phyloP scores from a whole-genome alignment of 2,113 vertebrate species.

The Actenoides lindsayi region DNA sequence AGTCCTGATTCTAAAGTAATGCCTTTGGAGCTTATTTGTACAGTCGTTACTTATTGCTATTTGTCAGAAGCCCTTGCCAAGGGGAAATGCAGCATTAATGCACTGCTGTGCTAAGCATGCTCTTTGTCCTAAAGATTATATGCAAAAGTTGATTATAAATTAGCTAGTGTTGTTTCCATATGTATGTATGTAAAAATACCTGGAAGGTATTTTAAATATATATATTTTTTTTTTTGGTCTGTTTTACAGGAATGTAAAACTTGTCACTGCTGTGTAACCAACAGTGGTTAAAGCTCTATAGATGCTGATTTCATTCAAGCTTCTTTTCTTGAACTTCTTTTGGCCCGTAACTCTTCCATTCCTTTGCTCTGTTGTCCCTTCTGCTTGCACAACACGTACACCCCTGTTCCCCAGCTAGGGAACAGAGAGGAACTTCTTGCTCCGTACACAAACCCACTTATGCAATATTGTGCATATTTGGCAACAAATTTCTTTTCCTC shows the following conservation, averaged over 20 bases:
- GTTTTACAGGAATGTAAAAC: neutral
- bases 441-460: neutral
- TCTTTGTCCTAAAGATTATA: neutral
- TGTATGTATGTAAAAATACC: neutral
- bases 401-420: neutral
- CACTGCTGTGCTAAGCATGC: fast-evolving
- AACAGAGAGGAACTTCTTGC: neutral
- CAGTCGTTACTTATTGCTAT: neutral
- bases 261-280: neutral
- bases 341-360: neutral
- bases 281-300: neutral
- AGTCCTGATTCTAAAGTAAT: neutral
- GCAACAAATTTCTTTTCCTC: neutral
- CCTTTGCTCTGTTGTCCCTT: neutral
- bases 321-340: neutral
- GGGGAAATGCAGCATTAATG: neutral
- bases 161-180: neutral
- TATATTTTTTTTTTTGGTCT: neutral
- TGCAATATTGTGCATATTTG: neutral
- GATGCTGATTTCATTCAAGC: neutral
- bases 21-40: neutral
- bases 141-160: neutral
- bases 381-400: neutral
- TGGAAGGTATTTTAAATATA: neutral
- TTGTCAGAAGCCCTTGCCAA: neutral